A percentile compares a stretch with the other conserved stretches of the same genome.
These are phyloP conservation scores for Megaceryle torquata DNA, from an alignment of 2,113 vertebrate species.

Conservation along the genomic window DNA sequence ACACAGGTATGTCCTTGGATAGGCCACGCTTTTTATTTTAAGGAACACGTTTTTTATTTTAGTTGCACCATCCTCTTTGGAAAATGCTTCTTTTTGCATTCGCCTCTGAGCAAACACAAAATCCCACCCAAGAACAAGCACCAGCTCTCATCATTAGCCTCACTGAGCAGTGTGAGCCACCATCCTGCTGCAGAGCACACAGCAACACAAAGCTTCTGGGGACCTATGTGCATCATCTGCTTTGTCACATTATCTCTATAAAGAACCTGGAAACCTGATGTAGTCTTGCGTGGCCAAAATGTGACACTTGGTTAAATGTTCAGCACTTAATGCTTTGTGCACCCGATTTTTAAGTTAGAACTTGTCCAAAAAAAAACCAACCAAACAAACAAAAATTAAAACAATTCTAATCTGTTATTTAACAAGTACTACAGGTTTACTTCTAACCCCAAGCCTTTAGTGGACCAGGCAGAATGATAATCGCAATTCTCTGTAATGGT, in stretches of 20 bases:
- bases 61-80: background rate
- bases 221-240: accelerated
- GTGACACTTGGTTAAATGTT: no score
- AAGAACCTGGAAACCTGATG: background rate
- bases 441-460: background rate
- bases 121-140: no score
- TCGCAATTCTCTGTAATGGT: background rate
- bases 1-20: background rate
- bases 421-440: background rate
- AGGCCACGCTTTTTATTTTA: background rate
- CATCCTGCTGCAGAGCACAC: background rate
- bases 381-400: background rate
- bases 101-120: background rate
- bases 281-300: background rate
- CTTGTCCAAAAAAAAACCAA: background rate
- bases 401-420: background rate
- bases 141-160: background rate
- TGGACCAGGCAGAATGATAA: background rate
- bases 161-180: background rate
- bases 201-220: background rate
- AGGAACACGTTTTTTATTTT: background rate
- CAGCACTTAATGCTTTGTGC: background rate
- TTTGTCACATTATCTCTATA: background rate
- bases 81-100: background rate
- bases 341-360: background rate